Evolutionary conservation across 1,140 invertebrate species (phyloP).

Genomic region (Meloidogyne chitwoodi): DNA sequence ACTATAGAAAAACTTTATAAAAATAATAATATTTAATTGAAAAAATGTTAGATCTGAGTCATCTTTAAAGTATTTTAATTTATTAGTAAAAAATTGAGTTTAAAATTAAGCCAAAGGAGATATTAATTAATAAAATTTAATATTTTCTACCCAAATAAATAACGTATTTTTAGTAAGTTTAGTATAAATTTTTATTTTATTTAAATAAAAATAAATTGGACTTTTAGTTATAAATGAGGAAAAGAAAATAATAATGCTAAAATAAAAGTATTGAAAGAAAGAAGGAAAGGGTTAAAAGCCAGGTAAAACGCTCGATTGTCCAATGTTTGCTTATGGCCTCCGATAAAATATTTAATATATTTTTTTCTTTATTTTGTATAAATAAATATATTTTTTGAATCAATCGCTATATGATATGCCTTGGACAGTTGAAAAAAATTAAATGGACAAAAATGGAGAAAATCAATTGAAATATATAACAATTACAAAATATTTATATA

Average conservation of each 20-base stretch:
- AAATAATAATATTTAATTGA: too few species aligned
- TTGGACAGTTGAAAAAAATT: neutral
- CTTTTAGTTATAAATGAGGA: neutral
- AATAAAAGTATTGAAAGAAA: neutral
- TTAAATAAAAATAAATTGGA: neutral
- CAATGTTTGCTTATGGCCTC: neutral
- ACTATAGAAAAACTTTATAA: too few species aligned
- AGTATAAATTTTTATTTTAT: too few species aligned
- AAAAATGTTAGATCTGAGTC: too few species aligned
- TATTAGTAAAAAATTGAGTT: too few species aligned
- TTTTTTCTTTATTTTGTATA: neutral
- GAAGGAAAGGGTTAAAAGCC: neutral
- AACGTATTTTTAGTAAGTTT: too few species aligned
- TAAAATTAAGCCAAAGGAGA: too few species aligned
- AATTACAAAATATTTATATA: too few species aligned
- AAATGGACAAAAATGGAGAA: neutral
- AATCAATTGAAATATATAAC: too few species aligned
- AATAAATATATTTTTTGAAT: neutral
- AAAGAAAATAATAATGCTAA: neutral
- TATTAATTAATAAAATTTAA: too few species aligned
- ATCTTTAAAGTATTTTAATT: too few species aligned
- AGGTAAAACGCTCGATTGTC: neutral
- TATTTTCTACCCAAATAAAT: too few species aligned
- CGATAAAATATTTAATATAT: neutral
- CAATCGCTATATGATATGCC: neutral